These are phyloP conservation scores for Dicrostonyx torquatus DNA, from an alignment of 2,797 vertebrate species.

Conservation along the genomic window DNA sequence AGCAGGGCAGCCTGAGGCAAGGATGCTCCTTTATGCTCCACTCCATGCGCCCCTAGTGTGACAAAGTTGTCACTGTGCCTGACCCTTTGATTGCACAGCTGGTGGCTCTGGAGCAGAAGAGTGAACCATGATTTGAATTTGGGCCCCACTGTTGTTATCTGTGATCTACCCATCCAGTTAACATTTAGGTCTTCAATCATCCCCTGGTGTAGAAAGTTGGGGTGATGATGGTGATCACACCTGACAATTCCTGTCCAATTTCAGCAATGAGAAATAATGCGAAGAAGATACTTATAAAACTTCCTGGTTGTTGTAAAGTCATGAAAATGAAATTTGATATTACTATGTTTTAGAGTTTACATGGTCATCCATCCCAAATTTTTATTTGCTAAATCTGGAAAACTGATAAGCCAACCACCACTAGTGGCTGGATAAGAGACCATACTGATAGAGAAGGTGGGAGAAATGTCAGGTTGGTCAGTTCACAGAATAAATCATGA, in stretches of 20 bases:
- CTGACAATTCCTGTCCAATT: neutral
- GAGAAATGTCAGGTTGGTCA: neutral
- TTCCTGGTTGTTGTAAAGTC: neutral
- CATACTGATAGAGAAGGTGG: neutral
- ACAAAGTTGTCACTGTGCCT: neutral
- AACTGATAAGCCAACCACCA: neutral
- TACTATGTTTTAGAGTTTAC: neutral
- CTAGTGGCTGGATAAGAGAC: neutral
- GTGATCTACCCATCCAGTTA: neutral
- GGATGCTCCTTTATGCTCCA: no score
- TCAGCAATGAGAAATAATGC: neutral
- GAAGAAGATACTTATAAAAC: neutral
- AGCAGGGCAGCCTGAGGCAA: neutral
- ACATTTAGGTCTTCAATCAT: neutral
- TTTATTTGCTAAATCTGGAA: neutral
- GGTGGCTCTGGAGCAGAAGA: neutral
- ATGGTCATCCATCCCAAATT: neutral
- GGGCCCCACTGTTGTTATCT: neutral
- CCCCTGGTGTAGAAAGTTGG: neutral
- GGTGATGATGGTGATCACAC: neutral
- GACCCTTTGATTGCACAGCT: rapidly evolving
- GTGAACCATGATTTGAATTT: neutral
- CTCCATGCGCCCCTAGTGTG: no score
- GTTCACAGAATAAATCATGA: neutral
- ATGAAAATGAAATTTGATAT: neutral